Evolutionary conservation across 1,140 invertebrate species (phyloP), one percentile per base, ranked within the genome.

Genomic region (Cataglyphis hispanica): DNA sequence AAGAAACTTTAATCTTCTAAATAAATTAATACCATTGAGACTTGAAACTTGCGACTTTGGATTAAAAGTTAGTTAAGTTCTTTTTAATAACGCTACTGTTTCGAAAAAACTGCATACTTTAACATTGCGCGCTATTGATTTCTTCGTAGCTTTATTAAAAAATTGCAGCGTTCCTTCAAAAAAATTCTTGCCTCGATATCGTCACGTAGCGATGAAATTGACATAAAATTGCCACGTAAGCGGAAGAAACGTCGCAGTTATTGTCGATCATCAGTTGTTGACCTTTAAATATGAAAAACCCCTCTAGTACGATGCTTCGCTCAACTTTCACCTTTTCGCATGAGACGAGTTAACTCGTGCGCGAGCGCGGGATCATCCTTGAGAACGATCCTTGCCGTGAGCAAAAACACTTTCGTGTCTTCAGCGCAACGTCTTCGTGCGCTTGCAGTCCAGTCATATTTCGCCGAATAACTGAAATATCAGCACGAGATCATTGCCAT

Each of bases 231-330:
- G 37, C 67, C 37, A 74, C 67, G 78, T 74, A 83, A 83, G 78
- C 78, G 78, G 78, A 83, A 83, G 78, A 74, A 83, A 74, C 78
- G 40, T 74, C 53, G 78, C 53, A 74, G 67, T 83, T 83, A 83
- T 83, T 83, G 78, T 83, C 78, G 78, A 53, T 37, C 53, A 61
- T 43, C 67, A 83, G 78, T 83, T 72, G 78, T 83, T 83, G 78
- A 83, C 78, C 78, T 83, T 83, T 83, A 83, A 83, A 83, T 83
- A 83, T 83, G 78, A 83, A 83, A 83, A 83, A 40, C 67, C 46
- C 46, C 78, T 83, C 53, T 25, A 25, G 50, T 74, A 74, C 67
- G 53, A 74, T 37, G 67, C 78, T 34, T 60, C 53, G 78, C 78
- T 83, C 78, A 83, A 83, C 78, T 83, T 83, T 83, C 78, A 83